Conservation (phyloP, 53 echinoderm and acorn worm genomes). For the Temnopleurus reevesii region DNA sequence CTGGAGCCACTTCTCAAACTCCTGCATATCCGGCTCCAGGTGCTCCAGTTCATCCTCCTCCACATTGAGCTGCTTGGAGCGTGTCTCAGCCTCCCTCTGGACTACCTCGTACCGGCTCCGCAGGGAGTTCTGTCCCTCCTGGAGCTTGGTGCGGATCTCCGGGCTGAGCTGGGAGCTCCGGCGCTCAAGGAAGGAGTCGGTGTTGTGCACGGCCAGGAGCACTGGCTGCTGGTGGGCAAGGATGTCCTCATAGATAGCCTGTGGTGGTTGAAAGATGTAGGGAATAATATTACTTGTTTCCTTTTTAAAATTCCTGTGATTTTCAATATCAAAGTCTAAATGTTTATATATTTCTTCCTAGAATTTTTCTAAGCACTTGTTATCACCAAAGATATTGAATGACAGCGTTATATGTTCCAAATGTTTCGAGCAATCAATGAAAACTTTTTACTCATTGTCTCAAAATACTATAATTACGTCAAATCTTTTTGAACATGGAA, state of each 20-base stretch:
- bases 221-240: constrained; percentile 96
- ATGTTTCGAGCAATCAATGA: too few species aligned
- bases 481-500: too few species aligned
- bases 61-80: constrained; percentile 71
- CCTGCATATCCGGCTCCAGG: constrained; percentile 77
- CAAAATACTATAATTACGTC: too few species aligned
- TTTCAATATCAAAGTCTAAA: too few species aligned
- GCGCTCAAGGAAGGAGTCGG: constrained; percentile 81
- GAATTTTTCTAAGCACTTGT: too few species aligned
- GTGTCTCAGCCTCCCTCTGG: constrained; percentile 72
- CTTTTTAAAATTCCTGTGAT: too few species aligned
- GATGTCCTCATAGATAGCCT: constrained; percentile 93
- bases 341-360: too few species aligned
- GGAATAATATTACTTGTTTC: too few species aligned
- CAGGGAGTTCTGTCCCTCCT: constrained; percentile 76
- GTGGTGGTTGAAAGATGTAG: neutral
- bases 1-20: constrained; percentile 86
- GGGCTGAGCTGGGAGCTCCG: constrained; percentile 73
- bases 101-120: constrained; percentile 75
- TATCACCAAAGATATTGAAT: too few species aligned
- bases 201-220: constrained; percentile 86
- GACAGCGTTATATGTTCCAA: too few species aligned
- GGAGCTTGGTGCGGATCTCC: constrained; percentile 88
- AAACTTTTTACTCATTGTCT: too few species aligned
- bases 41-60: constrained; percentile 82